phyloP scores from a whole-genome alignment of 53 echinoderm and acorn worm species.

The Pentamera pediparva region DNA sequence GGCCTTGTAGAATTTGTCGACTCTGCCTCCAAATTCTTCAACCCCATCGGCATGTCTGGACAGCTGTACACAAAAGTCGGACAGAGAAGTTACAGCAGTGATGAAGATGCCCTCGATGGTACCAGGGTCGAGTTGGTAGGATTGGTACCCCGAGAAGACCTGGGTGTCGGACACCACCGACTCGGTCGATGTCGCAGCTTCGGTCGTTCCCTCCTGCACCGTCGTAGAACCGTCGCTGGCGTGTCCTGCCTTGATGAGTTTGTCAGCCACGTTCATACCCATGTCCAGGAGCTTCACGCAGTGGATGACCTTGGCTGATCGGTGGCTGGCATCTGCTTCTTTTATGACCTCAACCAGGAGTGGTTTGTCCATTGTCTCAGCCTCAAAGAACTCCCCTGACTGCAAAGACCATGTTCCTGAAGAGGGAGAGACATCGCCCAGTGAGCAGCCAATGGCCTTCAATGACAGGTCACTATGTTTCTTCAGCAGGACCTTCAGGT shows the following conservation, averaged over 20 bases:
- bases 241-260: constrained; percentile 42
- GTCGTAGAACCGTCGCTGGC: background rate
- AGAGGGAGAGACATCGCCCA: constrained; percentile 24
- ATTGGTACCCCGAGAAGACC: constrained; percentile 9
- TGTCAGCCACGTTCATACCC: constrained; percentile 62
- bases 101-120: constrained; percentile 47
- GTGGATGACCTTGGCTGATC: background rate
- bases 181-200: background rate
- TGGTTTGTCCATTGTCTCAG: constrained; percentile 54
- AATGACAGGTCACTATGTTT: constrained; percentile 39
- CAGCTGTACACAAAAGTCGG: constrained; percentile 67
- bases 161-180: background rate
- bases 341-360: constrained; percentile 60
- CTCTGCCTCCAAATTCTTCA: background rate
- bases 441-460: constrained; percentile 46
- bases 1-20: constrained; percentile 19
- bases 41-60: constrained; percentile 21
- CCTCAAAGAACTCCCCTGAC: constrained; percentile 41
- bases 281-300: constrained; percentile 61
- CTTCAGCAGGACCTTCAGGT: constrained; percentile 30
- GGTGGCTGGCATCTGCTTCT: background rate
- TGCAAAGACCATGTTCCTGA: constrained; percentile 36
- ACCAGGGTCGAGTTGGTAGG: background rate
- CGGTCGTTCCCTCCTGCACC: too few relatives aligned
- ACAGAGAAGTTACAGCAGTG: constrained; percentile 51